Base-by-base conservation (phyloP, 2,797 vertebrate genomes). In the Pantherophis alleghaniensis region DNA sequence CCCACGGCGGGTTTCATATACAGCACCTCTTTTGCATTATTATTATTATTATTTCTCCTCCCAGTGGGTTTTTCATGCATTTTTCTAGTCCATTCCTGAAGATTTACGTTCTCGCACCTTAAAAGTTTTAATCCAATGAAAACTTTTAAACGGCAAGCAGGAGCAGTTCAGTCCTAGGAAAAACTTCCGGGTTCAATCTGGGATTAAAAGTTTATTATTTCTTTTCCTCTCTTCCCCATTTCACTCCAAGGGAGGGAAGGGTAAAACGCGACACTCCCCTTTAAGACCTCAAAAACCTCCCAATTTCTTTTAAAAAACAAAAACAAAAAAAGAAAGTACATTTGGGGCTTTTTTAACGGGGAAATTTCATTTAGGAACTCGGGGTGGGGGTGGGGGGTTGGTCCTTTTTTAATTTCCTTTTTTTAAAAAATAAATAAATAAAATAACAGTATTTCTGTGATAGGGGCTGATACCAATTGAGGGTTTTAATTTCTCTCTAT, bases 381-480 rank as follows among this genome's bases (percentile, higher is more conserved):
- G 3, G 94, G 87, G 95, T 22, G 59, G 20, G 7, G 57, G 28
- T 16, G 55, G n/a, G 56, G 32, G 28, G 32, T 47, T 16, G 22
- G 69, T 74, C 4, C 60, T 86, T 74, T 88, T 59, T 57, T 28
- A 51, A 56, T 28, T 90, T 59, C 3, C 13, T 51, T 88, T 57
- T 95, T 96, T 94, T 94, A 92, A 60, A 60, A 94, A 37, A 37
- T 2, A 92, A 90, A 0, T 32, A 91, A 56, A 90, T 92, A 89
- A 94, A 0, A 56, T 69, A 92, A 51, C 92, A 91, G 56, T 93
- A 47, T 96, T 96, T 92, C 28, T 94, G 90, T 94, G 69, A 87
- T 66, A 94, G 79, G 4, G 0, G 91, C 88, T 11, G 63, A 83
- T 61, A 90, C 13, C 4, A 94, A 63, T 91, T 86, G 90, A 91